A percentile compares a stretch with the other conserved stretches of the same genome.
Conservation (phyloP, 2,797 vertebrate species). For the Mormyrops attenuatus region DNA sequence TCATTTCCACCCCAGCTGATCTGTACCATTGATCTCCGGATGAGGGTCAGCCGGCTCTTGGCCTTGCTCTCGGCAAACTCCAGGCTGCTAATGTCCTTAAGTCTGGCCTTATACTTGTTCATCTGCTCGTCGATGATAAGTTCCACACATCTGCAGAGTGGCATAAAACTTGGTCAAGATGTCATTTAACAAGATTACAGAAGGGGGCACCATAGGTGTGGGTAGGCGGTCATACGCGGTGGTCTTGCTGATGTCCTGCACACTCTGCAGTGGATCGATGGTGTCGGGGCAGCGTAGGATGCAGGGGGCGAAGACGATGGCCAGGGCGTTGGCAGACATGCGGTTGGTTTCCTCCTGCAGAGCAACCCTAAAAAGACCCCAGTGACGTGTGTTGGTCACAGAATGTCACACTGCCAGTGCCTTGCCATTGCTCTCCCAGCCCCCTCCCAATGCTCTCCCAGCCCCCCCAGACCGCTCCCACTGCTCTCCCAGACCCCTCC, state of each 20-base stretch:
- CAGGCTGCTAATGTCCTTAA: slow-evolving; percentile 94
- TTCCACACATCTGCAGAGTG: slow-evolving; percentile 79
- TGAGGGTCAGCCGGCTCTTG: slow-evolving; percentile 85
- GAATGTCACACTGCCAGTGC: neutral
- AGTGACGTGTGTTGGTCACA: neutral
- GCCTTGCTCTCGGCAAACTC: slow-evolving; percentile 98
- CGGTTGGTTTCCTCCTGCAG: slow-evolving; percentile 94
- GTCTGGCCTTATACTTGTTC: slow-evolving; percentile 90
- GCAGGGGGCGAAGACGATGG: slow-evolving; percentile 96
- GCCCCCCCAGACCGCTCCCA: neutral
- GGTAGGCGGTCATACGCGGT: slow-evolving; percentile 79
- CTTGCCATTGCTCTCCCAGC: neutral
- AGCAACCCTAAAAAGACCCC: slow-evolving; percentile 69
- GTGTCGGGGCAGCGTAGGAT: slow-evolving; percentile 93
- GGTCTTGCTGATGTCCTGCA: slow-evolving; percentile 95
- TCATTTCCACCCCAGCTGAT: neutral
- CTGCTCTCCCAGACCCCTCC: too few species aligned
- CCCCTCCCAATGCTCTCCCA: neutral
- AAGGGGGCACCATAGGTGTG: neutral
- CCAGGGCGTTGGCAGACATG: slow-evolving; percentile 95
- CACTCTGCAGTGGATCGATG: slow-evolving; percentile 86
- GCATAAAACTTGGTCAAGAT: neutral
- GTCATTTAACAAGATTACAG: neutral
- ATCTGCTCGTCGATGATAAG: slow-evolving; percentile 91
- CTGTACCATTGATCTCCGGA: slow-evolving; percentile 92